Percentiles rank a stretch among this genome's conserved stretches.
These are phyloP conservation scores for Clinocottus analis DNA, from an alignment of 2,113 vertebrate genomes.

Conservation along the genomic window DNA sequence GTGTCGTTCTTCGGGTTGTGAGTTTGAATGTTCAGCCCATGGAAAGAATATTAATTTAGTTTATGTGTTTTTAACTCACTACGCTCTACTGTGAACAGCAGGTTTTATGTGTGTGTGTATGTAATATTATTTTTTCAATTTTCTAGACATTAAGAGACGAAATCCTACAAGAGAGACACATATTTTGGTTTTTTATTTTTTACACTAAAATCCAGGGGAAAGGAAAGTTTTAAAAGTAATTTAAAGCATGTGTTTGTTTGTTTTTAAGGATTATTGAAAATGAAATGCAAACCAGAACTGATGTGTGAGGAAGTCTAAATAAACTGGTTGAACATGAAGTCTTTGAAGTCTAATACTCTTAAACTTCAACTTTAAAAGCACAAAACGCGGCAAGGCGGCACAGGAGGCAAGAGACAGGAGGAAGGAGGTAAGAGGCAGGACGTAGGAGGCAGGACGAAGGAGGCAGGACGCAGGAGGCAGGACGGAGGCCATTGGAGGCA, in stretches of 20 bases:
- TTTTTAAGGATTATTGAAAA: background rate
- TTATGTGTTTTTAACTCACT: slow-evolving; percentile 14
- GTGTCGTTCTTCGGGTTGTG: no score
- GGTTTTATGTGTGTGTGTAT: no score
- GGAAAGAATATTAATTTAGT: slow-evolving; percentile 33
- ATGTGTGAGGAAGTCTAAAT: background rate
- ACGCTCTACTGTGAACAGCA: slow-evolving; percentile 31
- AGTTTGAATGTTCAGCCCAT: slow-evolving; percentile 25
- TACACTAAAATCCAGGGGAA: background rate
- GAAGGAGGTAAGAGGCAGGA: no score
- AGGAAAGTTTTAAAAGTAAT: background rate
- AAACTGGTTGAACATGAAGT: background rate
- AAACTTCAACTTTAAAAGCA: no score
- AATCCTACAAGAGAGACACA: background rate
- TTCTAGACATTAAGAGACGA: background rate
- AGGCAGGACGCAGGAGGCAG: no score
- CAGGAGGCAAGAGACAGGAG: no score
- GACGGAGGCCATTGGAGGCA: no score
- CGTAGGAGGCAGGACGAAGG: no score
- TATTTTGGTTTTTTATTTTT: background rate
- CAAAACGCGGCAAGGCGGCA: no score
- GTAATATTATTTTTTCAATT: no score
- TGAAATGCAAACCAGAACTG: background rate
- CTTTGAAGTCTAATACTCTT: no score
- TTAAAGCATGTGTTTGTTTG: background rate